Conservation (phyloP, 1,140 invertebrate species). For the Heliothis subflexa region DNA sequence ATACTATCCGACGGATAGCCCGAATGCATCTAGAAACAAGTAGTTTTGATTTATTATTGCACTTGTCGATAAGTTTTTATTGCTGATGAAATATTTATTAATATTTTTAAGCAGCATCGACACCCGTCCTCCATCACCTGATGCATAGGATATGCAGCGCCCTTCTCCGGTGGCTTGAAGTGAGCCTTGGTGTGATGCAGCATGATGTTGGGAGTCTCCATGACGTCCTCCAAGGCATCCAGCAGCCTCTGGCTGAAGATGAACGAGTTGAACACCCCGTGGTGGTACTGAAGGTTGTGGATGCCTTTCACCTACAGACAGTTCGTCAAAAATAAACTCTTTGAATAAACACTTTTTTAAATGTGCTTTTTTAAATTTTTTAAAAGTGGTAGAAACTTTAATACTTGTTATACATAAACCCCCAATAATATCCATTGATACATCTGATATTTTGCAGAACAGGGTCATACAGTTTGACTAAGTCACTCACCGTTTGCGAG, state of each 20-base stretch:
- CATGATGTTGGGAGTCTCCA: conserved; percentile 87
- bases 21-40: too few relatives aligned
- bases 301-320: conserved; percentile 72
- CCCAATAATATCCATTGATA: too few relatives aligned
- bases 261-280: conserved; percentile 85
- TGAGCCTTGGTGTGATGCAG: conserved; percentile 89
- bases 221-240: conserved; percentile 87
- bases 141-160: conserved; percentile 89
- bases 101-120: too few relatives aligned
- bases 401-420: too few relatives aligned
- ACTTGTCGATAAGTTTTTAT: too few relatives aligned
- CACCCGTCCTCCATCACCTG: conserved; percentile 57
- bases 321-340: conserved; percentile 8
- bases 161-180: conserved; percentile 88
- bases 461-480: too few relatives aligned
- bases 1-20: too few relatives aligned
- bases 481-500: conserved; percentile 63
- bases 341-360: too few relatives aligned
- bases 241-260: conserved; percentile 86
- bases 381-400: neutral
- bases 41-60: too few relatives aligned
- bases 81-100: too few relatives aligned
- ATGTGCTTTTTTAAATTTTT: neutral
- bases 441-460: too few relatives aligned
- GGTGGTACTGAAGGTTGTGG: conserved; percentile 88